A percentile compares a stretch with the other conserved stretches of the same genome.
Conservation (phyloP, 2,113 vertebrate genomes). For the Mixornis gularis region DNA sequence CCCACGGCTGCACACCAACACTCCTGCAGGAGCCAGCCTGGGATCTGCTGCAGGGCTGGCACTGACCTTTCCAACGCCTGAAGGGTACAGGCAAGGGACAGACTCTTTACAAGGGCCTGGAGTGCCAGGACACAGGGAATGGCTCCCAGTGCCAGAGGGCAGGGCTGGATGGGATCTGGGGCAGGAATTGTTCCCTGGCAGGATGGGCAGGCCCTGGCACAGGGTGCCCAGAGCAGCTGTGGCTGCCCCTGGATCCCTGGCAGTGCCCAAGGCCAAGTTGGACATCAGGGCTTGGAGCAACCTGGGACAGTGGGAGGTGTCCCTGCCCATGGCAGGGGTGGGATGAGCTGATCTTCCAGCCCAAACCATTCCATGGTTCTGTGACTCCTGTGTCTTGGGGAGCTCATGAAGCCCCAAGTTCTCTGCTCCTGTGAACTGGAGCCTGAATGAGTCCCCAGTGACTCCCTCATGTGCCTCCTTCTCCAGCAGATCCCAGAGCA, state of each 20-base stretch:
- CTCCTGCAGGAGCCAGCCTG: not conserved
- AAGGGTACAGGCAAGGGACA: not conserved
- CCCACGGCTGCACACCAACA: not conserved
- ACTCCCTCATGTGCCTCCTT: accelerated
- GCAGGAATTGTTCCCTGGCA: not conserved
- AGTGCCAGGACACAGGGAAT: not conserved
- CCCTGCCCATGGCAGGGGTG: not conserved
- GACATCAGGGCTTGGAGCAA: not conserved
- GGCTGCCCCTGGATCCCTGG: not conserved
- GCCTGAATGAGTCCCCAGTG: not conserved
- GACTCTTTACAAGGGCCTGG: not conserved
- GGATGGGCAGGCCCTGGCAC: too few species aligned
- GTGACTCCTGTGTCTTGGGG: not conserved
- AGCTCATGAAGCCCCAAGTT: accelerated
- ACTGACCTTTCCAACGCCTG: not conserved
- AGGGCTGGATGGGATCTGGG: not conserved
- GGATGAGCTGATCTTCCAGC: not conserved
- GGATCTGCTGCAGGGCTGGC: not conserved
- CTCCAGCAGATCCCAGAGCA: not conserved
- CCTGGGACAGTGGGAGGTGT: not conserved
- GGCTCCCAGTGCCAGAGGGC: not conserved
- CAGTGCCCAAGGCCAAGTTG: not conserved
- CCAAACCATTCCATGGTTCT: not conserved
- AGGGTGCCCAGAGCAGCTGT: not conserved
- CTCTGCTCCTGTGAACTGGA: not conserved